Percentiles rank a stretch among this genome's conserved stretches.
Evolutionary conservation across 37 sponge, comb jelly and placozoan genomes (phyloP).

Genomic region (Geodia barretti): DNA sequence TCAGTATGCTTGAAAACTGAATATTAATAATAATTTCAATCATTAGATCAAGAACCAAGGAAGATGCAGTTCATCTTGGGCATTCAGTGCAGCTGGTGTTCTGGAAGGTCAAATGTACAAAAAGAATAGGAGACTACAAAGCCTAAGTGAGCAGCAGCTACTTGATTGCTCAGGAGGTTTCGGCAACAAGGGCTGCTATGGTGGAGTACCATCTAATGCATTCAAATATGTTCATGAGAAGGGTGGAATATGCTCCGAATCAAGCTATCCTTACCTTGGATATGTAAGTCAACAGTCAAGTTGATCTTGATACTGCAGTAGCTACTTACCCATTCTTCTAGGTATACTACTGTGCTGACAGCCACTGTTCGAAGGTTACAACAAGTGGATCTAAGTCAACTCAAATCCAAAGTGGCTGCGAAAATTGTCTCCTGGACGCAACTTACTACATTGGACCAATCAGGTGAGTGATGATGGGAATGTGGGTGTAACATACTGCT

Average conservation of each 20-base stretch:
- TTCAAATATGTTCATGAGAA: conserved; percentile 52
- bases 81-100: conserved; percentile 28
- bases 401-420: conserved; percentile 14
- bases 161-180: conserved; percentile 68
- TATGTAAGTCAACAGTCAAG: no score
- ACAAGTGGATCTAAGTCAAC: conserved; percentile 9
- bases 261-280: conserved; percentile 60
- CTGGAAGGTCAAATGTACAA: conserved; percentile 48
- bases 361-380: conserved; percentile 9
- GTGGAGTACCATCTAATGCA: conserved; percentile 59
- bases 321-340: no score
- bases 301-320: no score
- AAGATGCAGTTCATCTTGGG: conserved; percentile 49
- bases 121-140: conserved; percentile 37
- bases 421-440: conserved; percentile 28
- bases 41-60: conserved; percentile 68
- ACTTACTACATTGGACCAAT: conserved; percentile 54
- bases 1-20: no score
- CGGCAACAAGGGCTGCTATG: conserved; percentile 70
- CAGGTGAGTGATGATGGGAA: not conserved
- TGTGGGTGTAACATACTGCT: no score
- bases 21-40: no score
- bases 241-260: conserved; percentile 56
- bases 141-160: conserved; percentile 80
- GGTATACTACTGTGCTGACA: not conserved